Conservation (phyloP, 2,797 vertebrate species). For the Falco biarmicus region DNA sequence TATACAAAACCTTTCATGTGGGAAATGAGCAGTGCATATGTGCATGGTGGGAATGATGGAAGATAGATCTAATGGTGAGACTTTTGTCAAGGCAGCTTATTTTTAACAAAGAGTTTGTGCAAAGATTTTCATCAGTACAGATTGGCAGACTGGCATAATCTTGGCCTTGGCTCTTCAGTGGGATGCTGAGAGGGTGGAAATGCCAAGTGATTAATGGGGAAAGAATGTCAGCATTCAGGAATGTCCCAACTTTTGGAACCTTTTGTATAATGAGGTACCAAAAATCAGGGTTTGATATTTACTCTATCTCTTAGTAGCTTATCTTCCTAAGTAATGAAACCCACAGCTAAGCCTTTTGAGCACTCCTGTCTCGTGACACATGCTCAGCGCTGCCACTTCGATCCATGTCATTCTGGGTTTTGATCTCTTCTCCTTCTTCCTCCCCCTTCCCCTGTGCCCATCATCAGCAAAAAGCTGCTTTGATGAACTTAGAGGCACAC, state of each 20-base stretch:
- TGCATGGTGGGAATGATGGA: background rate
- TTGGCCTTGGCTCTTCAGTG: background rate
- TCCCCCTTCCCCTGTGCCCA: background rate
- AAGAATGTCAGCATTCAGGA: background rate
- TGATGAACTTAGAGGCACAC: background rate
- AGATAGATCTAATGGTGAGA: background rate
- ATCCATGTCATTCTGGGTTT: background rate
- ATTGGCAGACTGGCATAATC: background rate
- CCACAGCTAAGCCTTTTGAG: background rate
- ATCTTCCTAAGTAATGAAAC: background rate
- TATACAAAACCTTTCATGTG: background rate
- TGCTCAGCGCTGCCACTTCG: background rate
- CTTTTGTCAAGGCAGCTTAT: background rate
- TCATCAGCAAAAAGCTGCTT: background rate
- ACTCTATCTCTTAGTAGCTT: background rate
- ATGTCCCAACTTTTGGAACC: background rate
- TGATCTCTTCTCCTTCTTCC: background rate
- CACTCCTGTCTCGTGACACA: background rate
- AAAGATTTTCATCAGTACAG: background rate
- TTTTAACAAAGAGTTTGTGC: background rate
- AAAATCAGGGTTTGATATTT: background rate
- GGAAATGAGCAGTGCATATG: background rate
- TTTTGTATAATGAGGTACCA: background rate
- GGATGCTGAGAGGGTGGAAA: background rate
- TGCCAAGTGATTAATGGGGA: background rate